Evolutionary conservation across 1,140 invertebrate genomes (phyloP).

Genomic region (Macrobrachium rosenbergii): DNA sequence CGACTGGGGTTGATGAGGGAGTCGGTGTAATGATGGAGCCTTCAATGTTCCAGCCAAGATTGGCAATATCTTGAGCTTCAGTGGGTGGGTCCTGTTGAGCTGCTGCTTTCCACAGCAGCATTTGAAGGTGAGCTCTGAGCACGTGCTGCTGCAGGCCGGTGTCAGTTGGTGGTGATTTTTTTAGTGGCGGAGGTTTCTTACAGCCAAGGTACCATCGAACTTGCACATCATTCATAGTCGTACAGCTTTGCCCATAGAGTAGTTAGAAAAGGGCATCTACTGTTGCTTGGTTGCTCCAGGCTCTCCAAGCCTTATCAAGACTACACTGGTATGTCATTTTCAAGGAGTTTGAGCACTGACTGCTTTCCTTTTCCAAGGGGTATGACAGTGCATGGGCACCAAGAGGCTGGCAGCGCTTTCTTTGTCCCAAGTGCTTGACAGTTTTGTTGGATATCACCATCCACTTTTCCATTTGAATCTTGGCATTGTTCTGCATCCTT

Average conservation of each 20-base stretch:
- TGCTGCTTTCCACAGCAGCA: slow-evolving; percentile 20
- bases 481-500: background rate
- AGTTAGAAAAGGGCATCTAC: background rate
- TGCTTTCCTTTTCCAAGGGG: background rate
- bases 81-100: background rate
- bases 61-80: no score
- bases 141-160: no score
- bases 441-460: background rate
- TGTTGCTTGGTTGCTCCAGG: no score
- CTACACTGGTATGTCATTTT: background rate
- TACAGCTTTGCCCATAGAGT: slow-evolving; percentile 16
- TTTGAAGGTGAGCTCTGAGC: background rate
- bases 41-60: slow-evolving; percentile 18
- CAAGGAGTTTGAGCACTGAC: slow-evolving; percentile 11
- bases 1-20: no score
- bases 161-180: no score
- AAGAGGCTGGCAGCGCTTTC: slow-evolving; percentile 19
- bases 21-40: no score
- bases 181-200: background rate
- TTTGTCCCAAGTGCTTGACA: background rate
- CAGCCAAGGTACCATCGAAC: background rate
- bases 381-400: background rate
- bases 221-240: slow-evolving; percentile 15
- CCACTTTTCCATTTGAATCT: slow-evolving; percentile 6
- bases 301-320: no score